Evolutionary conservation across 1,140 invertebrate genomes (phyloP).

Genomic region (Fopius arisanus): DNA sequence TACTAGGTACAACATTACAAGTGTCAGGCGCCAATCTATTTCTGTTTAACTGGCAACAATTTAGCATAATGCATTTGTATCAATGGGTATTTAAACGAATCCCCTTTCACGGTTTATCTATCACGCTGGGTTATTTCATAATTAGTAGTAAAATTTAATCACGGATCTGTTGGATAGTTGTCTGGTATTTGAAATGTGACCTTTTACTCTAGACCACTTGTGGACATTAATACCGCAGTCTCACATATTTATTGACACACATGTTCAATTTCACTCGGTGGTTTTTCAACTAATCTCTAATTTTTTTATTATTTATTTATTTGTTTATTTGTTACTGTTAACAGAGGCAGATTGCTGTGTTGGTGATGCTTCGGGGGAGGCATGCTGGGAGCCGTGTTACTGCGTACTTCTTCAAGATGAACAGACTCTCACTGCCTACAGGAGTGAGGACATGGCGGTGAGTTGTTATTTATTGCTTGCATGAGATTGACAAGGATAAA

Average conservation of each 20-base stretch:
- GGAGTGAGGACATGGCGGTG: slow-evolving; percentile 87
- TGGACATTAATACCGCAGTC: background rate
- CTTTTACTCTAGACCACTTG: slow-evolving; percentile 18
- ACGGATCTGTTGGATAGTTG: slow-evolving; percentile 10
- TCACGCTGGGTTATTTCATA: slow-evolving; percentile 22
- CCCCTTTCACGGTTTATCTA: slow-evolving; percentile 27
- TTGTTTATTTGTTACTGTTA: slow-evolving; percentile 31
- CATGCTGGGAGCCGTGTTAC: slow-evolving; percentile 85
- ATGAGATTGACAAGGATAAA: background rate
- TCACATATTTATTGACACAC: background rate
- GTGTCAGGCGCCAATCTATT: background rate
- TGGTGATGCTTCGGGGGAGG: slow-evolving; percentile 55
- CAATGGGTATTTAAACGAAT: slow-evolving; percentile 18
- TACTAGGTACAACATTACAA: background rate
- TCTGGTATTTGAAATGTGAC: slow-evolving; percentile 1
- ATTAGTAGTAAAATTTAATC: slow-evolving; percentile 25
- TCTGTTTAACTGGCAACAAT: background rate
- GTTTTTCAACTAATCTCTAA: background rate
- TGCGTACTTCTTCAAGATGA: slow-evolving; percentile 87
- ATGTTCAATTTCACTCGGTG: background rate
- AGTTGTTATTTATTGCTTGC: slow-evolving; percentile 60
- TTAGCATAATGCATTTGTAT: slow-evolving; percentile 7
- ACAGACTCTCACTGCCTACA: slow-evolving; percentile 83
- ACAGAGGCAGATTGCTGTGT: slow-evolving; percentile 62
- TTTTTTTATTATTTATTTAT: too few species aligned